Evolutionary conservation across 2,888 invertebrate genomes (phyloP).

Genomic region (Branchellion lobata): DNA sequence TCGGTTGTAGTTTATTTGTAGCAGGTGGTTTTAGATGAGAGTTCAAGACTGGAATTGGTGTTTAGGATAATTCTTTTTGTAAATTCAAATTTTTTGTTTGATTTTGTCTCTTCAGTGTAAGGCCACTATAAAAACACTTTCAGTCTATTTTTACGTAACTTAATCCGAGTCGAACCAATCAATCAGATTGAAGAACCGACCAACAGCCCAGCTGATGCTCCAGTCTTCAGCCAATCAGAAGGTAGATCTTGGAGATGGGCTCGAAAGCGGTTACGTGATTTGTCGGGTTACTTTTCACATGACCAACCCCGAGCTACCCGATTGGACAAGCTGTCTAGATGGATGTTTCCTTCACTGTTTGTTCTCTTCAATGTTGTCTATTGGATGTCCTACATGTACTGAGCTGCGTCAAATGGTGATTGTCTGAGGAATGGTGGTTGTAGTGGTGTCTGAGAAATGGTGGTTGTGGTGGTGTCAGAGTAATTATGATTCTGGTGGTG

Average conservation of each 20-base stretch:
- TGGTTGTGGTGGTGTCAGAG: not conserved
- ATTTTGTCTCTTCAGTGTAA: no score
- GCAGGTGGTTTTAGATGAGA: no score
- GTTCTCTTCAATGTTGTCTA: conserved; percentile 41
- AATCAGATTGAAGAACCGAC: not conserved
- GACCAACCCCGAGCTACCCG: conserved; percentile 39
- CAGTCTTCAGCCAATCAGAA: not conserved
- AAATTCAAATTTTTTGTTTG: no score
- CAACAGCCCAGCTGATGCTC: not conserved
- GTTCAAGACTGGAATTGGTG: no score
- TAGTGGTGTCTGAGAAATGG: not conserved
- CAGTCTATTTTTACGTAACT: no score
- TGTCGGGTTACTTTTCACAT: conserved; percentile 2
- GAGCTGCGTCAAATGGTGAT: not conserved
- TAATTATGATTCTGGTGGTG: not conserved
- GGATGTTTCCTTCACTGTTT: conserved; percentile 38
- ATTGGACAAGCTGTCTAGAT: conserved; percentile 37
- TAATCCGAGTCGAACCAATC: no score
- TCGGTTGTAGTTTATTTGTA: no score
- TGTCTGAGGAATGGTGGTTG: not conserved
- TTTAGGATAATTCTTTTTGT: no score
- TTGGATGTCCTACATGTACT: conserved; percentile 39
- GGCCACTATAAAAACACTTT: no score
- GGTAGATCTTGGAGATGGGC: conserved; percentile 25
- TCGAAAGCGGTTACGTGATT: conserved; percentile 35